A percentile compares a stretch with the other conserved stretches of the same genome.
Evolutionary conservation across 2,797 vertebrate species (phyloP).

Genomic region (Leucoraja ocellata): DNA sequence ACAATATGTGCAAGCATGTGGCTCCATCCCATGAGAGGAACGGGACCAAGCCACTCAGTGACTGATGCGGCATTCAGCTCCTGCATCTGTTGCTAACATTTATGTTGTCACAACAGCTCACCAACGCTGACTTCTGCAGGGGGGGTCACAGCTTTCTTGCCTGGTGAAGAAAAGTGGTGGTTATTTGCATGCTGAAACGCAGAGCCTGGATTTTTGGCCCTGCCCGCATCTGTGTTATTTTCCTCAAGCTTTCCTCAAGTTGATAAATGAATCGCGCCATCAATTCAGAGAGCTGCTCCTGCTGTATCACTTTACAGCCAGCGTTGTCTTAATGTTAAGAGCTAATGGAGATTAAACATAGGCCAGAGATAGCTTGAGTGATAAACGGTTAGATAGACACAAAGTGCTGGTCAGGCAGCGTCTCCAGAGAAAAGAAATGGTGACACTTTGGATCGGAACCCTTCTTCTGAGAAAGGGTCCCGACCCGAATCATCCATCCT

Average conservation of each 20-base stretch:
- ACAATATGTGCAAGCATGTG: slow-evolving; percentile 45
- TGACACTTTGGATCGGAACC: too few species aligned
- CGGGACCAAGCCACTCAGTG: slow-evolving; percentile 8
- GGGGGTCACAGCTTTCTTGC: slow-evolving; percentile 44
- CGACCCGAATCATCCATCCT: too few species aligned
- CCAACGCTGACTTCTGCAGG: not conserved
- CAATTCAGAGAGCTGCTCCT: slow-evolving; percentile 44
- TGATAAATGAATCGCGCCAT: slow-evolving; percentile 48
- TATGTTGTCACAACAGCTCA: slow-evolving; percentile 45
- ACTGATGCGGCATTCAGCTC: not conserved
- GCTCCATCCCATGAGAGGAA: slow-evolving; percentile 40
- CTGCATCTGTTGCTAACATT: slow-evolving; percentile 48
- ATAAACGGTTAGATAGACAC: slow-evolving; percentile 50
- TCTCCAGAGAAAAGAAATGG: too few species aligned
- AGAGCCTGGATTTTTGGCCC: slow-evolving; percentile 42
- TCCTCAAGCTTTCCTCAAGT: slow-evolving; percentile 42
- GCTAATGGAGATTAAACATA: slow-evolving; percentile 60
- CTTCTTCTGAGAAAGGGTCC: too few species aligned
- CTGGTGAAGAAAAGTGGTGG: slow-evolving; percentile 43
- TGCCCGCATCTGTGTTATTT: not conserved
- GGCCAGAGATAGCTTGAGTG: slow-evolving; percentile 61
- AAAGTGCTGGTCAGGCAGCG: too few species aligned
- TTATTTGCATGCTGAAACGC: slow-evolving; percentile 44
- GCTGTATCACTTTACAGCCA: slow-evolving; percentile 44
- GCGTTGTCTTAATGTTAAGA: slow-evolving; percentile 52